Base-by-base conservation (phyloP, 2,888 invertebrate genomes). In the Pedicia rivosa region DNA sequence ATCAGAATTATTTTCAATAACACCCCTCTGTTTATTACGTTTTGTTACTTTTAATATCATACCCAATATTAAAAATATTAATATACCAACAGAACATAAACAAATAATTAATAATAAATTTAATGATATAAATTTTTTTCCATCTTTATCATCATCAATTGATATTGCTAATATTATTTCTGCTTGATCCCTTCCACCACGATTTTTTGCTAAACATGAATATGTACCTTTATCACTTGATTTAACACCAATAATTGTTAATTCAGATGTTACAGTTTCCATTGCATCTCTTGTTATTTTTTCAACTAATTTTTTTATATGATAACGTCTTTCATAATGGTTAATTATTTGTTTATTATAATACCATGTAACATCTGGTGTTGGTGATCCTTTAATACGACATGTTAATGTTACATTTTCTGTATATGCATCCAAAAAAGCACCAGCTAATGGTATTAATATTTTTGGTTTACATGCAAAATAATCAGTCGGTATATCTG, bases 391-490 rank as follows among this genome's bases (percentile, higher is more conserved):
- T 31, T 70, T 65, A 0, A 81, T 81, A 44, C 72, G 73, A 47
- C 88, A 88, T 10, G 71, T 68, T 12, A 88, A 56, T 0, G 81
- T 82, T 7, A 78, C 68, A 45, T 78, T 76, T 19, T 70, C 67
- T 28, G 73, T 73, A 9, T 67, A 67, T 2, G 74, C 71, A 43
- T 76, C 70, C 2, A 78, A 51, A 5, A 69, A 70, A 9, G 70
- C 69, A 2, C 55, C 54, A 1, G 65, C 59, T 0, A 70, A 60
- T 5, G 78, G 77, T 46, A 73, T 72, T 3, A 75, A 55, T 43
- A 88, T 82, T 48, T 71, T 70, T 1, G 88, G 88, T 36, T 70
- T 67, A 55, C 90, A 90, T 10, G 88, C 88, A 52, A 88, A 88
- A 44, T 83, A 74, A 36, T 74, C 72, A 13, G 73, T 67, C 44